Evolutionary conservation across 2,797 vertebrate species (phyloP), one percentile per base, ranked within the genome.

Genomic region (Poecilia gillii): DNA sequence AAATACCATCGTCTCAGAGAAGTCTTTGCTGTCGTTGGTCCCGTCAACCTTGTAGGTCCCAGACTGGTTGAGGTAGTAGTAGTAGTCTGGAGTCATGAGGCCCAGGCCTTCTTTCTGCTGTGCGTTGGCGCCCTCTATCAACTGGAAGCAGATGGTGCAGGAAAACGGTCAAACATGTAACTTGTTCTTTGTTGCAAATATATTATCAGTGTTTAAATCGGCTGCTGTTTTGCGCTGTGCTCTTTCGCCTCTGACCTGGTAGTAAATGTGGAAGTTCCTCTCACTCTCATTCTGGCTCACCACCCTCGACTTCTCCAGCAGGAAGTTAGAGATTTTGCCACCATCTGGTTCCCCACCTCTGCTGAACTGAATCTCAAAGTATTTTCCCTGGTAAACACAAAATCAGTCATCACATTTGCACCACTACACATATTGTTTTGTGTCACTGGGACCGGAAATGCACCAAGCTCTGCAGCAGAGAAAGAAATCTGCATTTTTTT

Each of bases 351-450:
- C 98, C 0, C 98, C 98, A 0, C 98, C 98, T 12, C 97, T 95
- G 93, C 98, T 99, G 94, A 99, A 99, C 93, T 99, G 98, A 93
- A 99, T 99, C 94, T 99, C 98, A 45, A 99, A 99, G 91, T 99
- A 99, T 89, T 99, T 99, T 41, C 98, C 98, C 98, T 99, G 92
- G 80, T 43, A 64, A 39, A 77, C 2, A 74, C 49, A 89, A 77
- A 88, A 75, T 55, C 14, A 80, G 16, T 73, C 6, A 83, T 71
- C 53, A 47, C 73, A 46, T 6, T 12, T 0, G 55, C 72, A 1
- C 59, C 46, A 51, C 41, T 13, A 70, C 76, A 62, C 20, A 14
- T 8, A 25, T 71, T 70, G 11, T 45, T 70, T 28, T 16, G 6
- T 43, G 39, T 25, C 70, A 8, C 47, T 39, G 23, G 49, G 43